phyloP scores from a whole-genome alignment of 2,888 invertebrate genomes.

The Belgica antarctica region DNA sequence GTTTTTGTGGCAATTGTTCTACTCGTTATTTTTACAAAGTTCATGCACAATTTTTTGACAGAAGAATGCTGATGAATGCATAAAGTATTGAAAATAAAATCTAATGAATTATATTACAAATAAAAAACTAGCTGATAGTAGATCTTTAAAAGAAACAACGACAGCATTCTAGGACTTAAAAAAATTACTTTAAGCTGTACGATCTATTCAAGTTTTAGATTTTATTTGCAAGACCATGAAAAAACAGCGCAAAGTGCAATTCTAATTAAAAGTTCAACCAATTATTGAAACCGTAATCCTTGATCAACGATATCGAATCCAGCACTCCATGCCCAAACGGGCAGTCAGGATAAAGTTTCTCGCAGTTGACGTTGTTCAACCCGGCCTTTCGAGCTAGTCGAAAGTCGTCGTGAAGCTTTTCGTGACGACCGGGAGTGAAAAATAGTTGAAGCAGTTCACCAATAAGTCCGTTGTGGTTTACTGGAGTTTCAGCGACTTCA shows the following conservation, averaged over 20 bases:
- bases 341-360: constrained; percentile 32
- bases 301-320: constrained; percentile 31
- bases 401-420: constrained; percentile 24
- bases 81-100: no score
- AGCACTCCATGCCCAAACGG: constrained; percentile 35
- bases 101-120: no score
- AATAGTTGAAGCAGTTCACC: constrained; percentile 41
- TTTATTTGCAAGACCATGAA: no score
- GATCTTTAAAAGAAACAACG: no score
- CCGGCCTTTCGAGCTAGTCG: constrained; percentile 34
- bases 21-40: no score
- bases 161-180: no score
- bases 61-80: no score
- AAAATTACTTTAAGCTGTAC: no score
- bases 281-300: constrained; percentile 19
- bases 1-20: no score
- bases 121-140: no score
- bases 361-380: constrained; percentile 17
- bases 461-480: constrained; percentile 30
- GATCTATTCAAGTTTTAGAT: no score
- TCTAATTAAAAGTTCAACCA: constrained; percentile 18
- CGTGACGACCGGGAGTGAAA: constrained; percentile 34
- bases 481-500: constrained; percentile 23
- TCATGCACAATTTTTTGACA: no score
- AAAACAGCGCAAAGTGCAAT: background rate